These are phyloP conservation scores for Sterrhoptilus dennistouni DNA, from an alignment of 2,113 vertebrate genomes.

Conservation along the genomic window DNA sequence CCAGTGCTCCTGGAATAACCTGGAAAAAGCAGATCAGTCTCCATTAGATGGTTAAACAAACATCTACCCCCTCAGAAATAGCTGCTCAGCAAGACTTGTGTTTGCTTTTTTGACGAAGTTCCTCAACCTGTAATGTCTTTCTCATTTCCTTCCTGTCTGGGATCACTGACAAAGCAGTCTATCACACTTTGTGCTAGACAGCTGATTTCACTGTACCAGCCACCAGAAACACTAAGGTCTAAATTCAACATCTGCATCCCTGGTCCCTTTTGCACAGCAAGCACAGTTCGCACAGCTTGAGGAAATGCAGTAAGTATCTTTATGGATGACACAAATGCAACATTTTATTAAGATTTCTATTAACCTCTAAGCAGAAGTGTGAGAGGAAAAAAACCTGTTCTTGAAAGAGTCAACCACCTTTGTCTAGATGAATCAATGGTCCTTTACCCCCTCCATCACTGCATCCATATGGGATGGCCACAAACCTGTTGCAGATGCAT, in stretches of 20 bases:
- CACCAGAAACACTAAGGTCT: neutral
- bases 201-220: neutral
- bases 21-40: neutral
- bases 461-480: neutral
- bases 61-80: neutral
- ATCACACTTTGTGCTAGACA: neutral
- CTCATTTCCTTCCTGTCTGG: slow-evolving; percentile 22
- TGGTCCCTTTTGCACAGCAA: neutral
- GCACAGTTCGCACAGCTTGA: neutral
- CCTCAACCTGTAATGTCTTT: neutral
- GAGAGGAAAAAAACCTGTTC: neutral
- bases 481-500: neutral
- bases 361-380: neutral
- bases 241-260: neutral
- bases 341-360: neutral
- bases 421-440: neutral
- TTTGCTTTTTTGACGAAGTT: slow-evolving; percentile 37
- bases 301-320: neutral
- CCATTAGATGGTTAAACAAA: slow-evolving; percentile 20
- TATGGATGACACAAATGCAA: neutral
- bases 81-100: neutral
- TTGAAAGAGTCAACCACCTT: neutral
- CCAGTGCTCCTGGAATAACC: neutral
- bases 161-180: neutral
- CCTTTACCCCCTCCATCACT: neutral